Base-by-base conservation (phyloP, 2,113 vertebrate genomes). In the Alosa alosa region DNA sequence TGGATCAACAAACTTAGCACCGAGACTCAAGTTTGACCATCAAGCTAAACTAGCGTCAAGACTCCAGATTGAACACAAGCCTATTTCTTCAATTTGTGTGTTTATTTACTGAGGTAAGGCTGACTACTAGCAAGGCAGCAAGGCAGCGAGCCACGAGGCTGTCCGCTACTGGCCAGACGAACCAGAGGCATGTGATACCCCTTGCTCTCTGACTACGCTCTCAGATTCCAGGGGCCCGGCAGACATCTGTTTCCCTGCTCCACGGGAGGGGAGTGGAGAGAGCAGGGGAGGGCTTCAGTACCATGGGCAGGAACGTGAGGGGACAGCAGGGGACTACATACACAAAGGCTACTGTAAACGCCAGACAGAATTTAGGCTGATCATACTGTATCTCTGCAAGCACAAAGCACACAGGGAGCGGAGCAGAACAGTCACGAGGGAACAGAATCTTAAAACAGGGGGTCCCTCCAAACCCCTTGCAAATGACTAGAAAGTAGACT, bases 181-280 rank as follows among this genome's bases (percentile, higher is more conserved):
- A 78, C 72, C 13, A 39, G 72, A 78, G 72, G 36, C 72, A 78
- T 78, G 72, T 78, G 72, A 78, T 78, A 39, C 72, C 72, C 36
- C 60, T 36, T n/a, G 55, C 55, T 22, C 86, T 57, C 45, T 75
- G 72, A 84, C 55, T 11, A 83, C 83, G 47, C 46, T 89, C 87
- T 90, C 85, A 82, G 52, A 75, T 91, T 86, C 86, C 86, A 85
- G 1, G 68, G 8, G 4, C 68, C 18, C 31, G 55, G 88, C 84
- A 88, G 64, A 84, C 46, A 84, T 83, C 82, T 60, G 49, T 46
- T 86, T 82, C 60, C 47, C 47, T 39, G 39, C 86, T 82, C 4
- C 57, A 81, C 86, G 11, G 86, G 50, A 39, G 44, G 3, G 9
- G 36, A 13, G 81, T 13, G 81, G 13, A 50, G 60, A 64, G n/a